Conservation (phyloP, 2,888 invertebrate species). For the Plebejus melissa region DNA sequence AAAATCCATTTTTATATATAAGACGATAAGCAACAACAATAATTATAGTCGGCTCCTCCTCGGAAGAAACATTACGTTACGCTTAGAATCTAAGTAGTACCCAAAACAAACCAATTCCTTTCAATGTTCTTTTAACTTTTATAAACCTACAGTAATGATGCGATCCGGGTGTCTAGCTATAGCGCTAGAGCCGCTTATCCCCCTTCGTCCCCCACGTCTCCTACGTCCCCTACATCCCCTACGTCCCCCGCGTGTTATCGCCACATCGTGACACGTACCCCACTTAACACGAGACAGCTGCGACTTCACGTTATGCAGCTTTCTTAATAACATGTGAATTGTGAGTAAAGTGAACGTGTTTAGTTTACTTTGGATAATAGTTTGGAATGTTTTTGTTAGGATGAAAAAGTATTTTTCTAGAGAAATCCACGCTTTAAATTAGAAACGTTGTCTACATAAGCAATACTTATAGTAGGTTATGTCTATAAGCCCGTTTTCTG, state of each 20-base stretch:
- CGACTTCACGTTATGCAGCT: slow-evolving; percentile 19
- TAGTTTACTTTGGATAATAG: neutral
- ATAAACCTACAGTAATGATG: slow-evolving; percentile 17
- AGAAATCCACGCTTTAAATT: too few relatives aligned
- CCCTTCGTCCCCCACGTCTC: neutral
- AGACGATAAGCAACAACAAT: too few relatives aligned
- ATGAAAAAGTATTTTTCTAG: too few relatives aligned
- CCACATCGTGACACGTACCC: slow-evolving; percentile 8
- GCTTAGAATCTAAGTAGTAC: too few relatives aligned
- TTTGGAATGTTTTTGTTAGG: too few relatives aligned
- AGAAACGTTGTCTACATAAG: too few relatives aligned
- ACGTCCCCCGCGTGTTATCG: slow-evolving; percentile 8
- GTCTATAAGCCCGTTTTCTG: too few relatives aligned
- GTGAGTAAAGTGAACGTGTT: neutral
- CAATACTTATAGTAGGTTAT: too few relatives aligned
- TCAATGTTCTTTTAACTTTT: neutral
- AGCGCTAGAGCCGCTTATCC: slow-evolving; percentile 20
- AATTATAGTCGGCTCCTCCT: too few relatives aligned
- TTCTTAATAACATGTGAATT: slow-evolving; percentile 13
- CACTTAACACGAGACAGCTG: slow-evolving; percentile 19
- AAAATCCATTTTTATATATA: too few relatives aligned
- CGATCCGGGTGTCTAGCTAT: slow-evolving; percentile 2
- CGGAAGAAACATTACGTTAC: too few relatives aligned
- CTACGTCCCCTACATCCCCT: neutral
- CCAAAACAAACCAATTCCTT: too few relatives aligned